These are phyloP conservation scores for Blastomussa wellsi DNA, from an alignment of 92 coral and sea anemone species.

Conservation along the genomic window DNA sequence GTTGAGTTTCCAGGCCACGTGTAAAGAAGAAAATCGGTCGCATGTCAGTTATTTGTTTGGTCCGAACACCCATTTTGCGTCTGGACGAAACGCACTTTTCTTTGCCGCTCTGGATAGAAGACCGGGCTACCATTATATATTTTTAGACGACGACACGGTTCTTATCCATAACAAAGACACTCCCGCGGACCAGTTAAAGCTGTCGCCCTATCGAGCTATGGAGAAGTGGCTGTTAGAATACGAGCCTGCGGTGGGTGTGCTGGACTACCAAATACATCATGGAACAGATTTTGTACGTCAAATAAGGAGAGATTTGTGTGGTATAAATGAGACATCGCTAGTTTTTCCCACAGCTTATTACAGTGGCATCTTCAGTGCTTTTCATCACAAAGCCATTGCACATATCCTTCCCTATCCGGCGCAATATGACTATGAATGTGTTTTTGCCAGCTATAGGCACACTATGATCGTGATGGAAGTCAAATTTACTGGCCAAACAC, in stretches of 20 bases:
- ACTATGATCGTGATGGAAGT: constrained; percentile 16
- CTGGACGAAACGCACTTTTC: constrained; percentile 46
- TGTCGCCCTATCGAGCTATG: constrained; percentile 31
- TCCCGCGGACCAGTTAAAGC: constrained; percentile 2
- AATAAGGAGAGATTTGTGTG: constrained; percentile 23
- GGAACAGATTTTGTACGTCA: background rate
- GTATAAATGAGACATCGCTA: background rate
- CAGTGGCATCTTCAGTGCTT: constrained; percentile 31
- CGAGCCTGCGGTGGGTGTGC: constrained; percentile 55
- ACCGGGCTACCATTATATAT: constrained; percentile 42
- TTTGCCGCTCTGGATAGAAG: constrained; percentile 21
- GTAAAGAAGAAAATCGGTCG: background rate
- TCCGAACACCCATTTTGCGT: constrained; percentile 19
- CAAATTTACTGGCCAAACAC: constrained; percentile 37
- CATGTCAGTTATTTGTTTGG: constrained; percentile 44
- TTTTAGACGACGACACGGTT: constrained; percentile 40
- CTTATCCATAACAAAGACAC: constrained; percentile 11
- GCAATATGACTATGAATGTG: background rate
- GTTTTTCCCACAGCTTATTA: constrained; percentile 10
- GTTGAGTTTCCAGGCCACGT: constrained; percentile 29
- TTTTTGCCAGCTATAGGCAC: background rate
- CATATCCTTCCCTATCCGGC: constrained; percentile 33
- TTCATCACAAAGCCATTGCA: constrained; percentile 21
- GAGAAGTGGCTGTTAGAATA: constrained; percentile 44
- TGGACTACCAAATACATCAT: background rate